Evolutionary conservation across 2,797 vertebrate species (phyloP).

Genomic region (Prionace glauca): DNA sequence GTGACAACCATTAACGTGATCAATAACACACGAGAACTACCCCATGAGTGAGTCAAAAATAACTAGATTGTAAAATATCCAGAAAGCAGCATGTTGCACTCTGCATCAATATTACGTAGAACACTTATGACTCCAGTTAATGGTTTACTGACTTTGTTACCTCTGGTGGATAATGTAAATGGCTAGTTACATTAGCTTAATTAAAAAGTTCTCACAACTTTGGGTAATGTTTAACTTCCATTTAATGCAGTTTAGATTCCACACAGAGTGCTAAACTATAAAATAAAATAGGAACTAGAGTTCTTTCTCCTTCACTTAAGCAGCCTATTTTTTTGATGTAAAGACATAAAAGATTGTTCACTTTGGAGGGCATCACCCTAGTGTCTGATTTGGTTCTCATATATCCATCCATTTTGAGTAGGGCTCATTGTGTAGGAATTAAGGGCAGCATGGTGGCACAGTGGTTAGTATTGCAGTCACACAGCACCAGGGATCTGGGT

Average conservation of each 20-base stretch:
- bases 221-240: constrained; percentile 10
- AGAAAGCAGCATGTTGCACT: not conserved
- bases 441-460: too few species aligned
- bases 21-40: not conserved
- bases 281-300: not conserved
- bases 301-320: not conserved
- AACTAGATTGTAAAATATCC: not conserved
- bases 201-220: constrained; percentile 5
- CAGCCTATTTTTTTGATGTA: not conserved
- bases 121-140: not conserved
- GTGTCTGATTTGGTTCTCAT: not conserved
- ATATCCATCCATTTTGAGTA: not conserved
- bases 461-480: too few species aligned
- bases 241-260: constrained; percentile 16
- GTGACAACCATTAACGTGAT: not conserved
- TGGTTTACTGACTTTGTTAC: not conserved
- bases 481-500: too few species aligned
- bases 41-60: not conserved
- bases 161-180: not conserved
- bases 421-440: not conserved
- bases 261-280: not conserved
- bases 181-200: not conserved
- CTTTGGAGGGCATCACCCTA: not conserved
- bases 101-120: not conserved
- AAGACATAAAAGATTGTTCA: not conserved